Percentiles rank a stretch among this genome's conserved stretches.
Conservation (phyloP, 2,797 vertebrate species). For the Lepidocolaptes lacrymiger region DNA sequence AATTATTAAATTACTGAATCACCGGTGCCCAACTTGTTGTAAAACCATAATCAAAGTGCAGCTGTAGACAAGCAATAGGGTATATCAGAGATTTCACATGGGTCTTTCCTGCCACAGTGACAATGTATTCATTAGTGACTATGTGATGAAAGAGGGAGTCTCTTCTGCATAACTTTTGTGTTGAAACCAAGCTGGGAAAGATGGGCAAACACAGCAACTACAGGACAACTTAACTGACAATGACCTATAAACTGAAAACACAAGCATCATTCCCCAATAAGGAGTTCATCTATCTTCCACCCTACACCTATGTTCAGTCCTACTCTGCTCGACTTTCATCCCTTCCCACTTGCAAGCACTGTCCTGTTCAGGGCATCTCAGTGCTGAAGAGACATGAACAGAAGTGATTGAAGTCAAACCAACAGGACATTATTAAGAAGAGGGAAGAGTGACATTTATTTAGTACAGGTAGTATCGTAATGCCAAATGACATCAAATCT, state of each 20-base stretch:
- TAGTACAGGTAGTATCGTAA: neutral
- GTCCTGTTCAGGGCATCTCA: neutral
- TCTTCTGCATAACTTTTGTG: rapidly evolving
- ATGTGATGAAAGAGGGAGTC: neutral
- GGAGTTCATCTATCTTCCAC: neutral
- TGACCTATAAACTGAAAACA: neutral
- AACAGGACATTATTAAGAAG: neutral
- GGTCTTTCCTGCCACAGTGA: neutral
- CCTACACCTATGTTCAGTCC: neutral
- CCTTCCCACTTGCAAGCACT: rapidly evolving
- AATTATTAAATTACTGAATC: neutral
- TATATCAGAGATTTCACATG: neutral
- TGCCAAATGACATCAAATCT: neutral
- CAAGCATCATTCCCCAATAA: neutral
- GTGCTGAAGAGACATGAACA: neutral
- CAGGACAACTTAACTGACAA: neutral
- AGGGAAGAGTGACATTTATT: neutral
- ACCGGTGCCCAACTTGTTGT: neutral
- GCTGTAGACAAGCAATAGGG: neutral
- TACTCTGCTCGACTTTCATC: neutral
- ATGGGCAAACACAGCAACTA: neutral
- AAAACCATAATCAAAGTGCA: neutral
- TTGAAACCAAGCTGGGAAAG: neutral
- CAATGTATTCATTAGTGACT: neutral
- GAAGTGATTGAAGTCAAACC: neutral